Conservation (phyloP, 1,140 invertebrate species). For the Tribolium castaneum region DNA sequence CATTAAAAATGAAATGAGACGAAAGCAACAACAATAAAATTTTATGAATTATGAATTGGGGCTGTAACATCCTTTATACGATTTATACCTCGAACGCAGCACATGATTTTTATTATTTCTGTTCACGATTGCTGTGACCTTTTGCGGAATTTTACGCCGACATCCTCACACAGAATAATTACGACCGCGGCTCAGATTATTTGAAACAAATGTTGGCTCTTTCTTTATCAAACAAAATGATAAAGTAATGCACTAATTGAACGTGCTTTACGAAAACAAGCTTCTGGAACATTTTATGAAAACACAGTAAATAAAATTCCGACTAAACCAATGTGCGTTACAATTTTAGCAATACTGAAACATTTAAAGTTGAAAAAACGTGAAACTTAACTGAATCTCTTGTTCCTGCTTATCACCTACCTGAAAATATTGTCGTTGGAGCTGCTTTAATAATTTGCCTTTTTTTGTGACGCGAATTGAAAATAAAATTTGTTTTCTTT, state of each 20-base stretch:
- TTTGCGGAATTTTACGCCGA: not conserved
- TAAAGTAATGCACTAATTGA: not conserved
- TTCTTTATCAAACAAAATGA: not conserved
- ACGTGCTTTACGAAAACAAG: not conserved
- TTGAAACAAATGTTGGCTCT: not conserved
- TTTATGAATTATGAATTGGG: slow-evolving; percentile 31
- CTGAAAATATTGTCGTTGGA: not conserved
- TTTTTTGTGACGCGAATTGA: not conserved
- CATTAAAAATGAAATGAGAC: slow-evolving; percentile 34
- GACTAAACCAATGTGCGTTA: no score
- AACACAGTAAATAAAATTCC: no score
- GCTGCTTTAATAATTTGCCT: not conserved
- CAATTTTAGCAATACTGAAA: no score
- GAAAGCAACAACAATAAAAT: slow-evolving; percentile 30
- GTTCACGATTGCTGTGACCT: not conserved
- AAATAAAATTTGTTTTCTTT: not conserved
- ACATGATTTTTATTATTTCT: slow-evolving; percentile 19
- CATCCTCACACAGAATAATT: not conserved
- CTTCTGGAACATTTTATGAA: no score
- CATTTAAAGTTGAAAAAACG: no score
- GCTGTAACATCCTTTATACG: slow-evolving; percentile 8
- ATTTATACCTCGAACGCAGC: slow-evolving; percentile 11
- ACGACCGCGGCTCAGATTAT: not conserved
- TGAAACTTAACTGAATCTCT: no score
- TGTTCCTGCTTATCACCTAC: not conserved